phyloP scores from a whole-genome alignment of 2,797 vertebrate genomes.

The Poeciliopsis turneri region DNA sequence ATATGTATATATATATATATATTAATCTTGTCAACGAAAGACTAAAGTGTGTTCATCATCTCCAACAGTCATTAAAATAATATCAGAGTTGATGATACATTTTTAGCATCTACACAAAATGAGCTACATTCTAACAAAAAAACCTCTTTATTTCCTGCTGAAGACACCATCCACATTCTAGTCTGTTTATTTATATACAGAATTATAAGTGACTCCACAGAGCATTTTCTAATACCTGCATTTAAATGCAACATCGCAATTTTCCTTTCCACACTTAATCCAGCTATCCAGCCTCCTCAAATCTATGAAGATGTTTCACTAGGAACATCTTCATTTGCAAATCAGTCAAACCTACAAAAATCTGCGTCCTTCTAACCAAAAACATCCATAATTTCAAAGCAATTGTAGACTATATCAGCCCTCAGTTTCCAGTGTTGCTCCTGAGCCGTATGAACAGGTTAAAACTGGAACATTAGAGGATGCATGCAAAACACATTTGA shows the following conservation, averaged over 20 bases:
- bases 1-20: neutral
- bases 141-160: neutral
- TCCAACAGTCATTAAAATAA: neutral
- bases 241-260: neutral
- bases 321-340: neutral
- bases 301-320: neutral
- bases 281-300: neutral
- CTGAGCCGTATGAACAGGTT: neutral
- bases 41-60: neutral
- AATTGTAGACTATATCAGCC: neutral
- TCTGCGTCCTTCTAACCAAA: neutral
- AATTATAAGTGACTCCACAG: neutral
- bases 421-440: neutral
- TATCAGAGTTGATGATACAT: neutral
- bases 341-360: neutral
- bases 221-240: neutral
- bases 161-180: neutral
- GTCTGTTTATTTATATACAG: neutral
- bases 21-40: neutral
- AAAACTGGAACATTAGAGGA: neutral
- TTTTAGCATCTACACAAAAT: neutral
- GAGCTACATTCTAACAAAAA: neutral
- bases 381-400: neutral
- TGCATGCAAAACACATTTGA: neutral
- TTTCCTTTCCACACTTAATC: neutral